Percentiles rank a stretch among this genome's conserved stretches.
Conservation (phyloP, 2,113 vertebrate genomes). For the Boleophthalmus pectinirostris region DNA sequence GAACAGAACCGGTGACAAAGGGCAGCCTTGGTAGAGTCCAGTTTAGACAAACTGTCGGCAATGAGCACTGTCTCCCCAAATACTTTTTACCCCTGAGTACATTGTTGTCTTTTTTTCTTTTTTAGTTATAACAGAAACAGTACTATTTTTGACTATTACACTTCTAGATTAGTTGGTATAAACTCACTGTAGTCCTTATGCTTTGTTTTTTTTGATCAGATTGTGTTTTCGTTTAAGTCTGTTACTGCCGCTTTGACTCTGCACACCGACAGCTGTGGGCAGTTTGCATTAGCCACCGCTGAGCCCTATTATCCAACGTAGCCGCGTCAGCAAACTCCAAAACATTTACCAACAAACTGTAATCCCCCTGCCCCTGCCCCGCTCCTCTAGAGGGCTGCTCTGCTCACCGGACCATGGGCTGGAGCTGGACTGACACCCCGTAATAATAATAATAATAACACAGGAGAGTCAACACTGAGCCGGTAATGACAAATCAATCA, state of each 20-base stretch:
- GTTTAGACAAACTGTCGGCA: too few relatives aligned
- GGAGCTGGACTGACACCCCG: slow-evolving; percentile 12
- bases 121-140: too few relatives aligned
- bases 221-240: neutral
- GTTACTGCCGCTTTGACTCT: slow-evolving; percentile 25
- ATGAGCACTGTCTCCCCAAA: too few relatives aligned
- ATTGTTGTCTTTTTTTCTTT: too few relatives aligned
- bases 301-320: slow-evolving; percentile 55
- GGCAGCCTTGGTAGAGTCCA: too few relatives aligned
- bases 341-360: slow-evolving; percentile 67
- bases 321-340: slow-evolving; percentile 59
- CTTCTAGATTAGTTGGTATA: too few relatives aligned
- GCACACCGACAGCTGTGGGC: slow-evolving; percentile 29
- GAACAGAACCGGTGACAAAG: too few relatives aligned
- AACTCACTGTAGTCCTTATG: neutral
- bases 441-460: neutral
- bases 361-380: slow-evolving; percentile 49
- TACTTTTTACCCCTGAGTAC: too few relatives aligned
- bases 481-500: neutral
- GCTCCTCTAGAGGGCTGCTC: slow-evolving; percentile 33
- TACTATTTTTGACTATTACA: too few relatives aligned
- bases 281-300: slow-evolving; percentile 27
- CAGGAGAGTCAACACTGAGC: neutral
- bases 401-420: neutral
- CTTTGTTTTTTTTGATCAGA: neutral